A percentile compares a stretch with the other conserved stretches of the same genome.
phyloP scores from a whole-genome alignment of 2,113 vertebrate species.

The Triplophysa rosa region DNA sequence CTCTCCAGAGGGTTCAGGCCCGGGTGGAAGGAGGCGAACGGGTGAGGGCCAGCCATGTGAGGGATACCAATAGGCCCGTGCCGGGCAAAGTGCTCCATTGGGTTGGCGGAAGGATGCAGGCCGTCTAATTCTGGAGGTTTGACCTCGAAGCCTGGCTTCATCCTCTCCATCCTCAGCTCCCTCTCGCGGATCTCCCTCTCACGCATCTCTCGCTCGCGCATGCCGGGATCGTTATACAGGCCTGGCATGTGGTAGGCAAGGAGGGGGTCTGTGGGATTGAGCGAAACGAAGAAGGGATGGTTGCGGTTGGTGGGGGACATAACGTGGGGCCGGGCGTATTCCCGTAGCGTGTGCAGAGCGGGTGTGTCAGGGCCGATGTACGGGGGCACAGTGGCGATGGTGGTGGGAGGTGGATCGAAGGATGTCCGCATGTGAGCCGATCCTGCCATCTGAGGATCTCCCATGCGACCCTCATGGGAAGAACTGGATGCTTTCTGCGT shows the following conservation, averaged over 20 bases:
- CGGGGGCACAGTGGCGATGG: conserved; percentile 93
- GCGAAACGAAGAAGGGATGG: conserved; percentile 96
- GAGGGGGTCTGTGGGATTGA: conserved; percentile 90
- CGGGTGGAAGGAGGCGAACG: conserved; percentile 92
- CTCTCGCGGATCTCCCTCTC: conserved; percentile 92
- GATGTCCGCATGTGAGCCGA: conserved; percentile 86
- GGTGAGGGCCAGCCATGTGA: conserved; percentile 88
- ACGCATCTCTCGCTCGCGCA: conserved; percentile 91
- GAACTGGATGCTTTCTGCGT: conserved; percentile 89
- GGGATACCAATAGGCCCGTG: conserved; percentile 93
- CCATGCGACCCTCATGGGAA: conserved; percentile 86
- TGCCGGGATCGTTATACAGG: conserved; percentile 91
- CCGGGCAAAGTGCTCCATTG: conserved; percentile 98
- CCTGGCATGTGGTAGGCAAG: conserved; percentile 96
- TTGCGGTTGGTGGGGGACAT: conserved; percentile 98
- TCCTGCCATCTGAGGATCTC: conserved; percentile 83
- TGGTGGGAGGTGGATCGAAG: conserved; percentile 89
- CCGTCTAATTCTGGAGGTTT: conserved; percentile 94
- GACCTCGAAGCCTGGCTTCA: conserved; percentile 98
- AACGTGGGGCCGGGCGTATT: conserved; percentile 96
- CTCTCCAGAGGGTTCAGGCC: conserved; percentile 92
- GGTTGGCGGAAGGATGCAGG: conserved; percentile 92
- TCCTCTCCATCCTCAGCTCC: conserved; percentile 88
- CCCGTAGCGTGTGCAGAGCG: conserved; percentile 93
- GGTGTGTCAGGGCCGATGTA: conserved; percentile 97